Conservation (phyloP, 1,140 invertebrate genomes). For the Eupristina koningsbergeri region DNA sequence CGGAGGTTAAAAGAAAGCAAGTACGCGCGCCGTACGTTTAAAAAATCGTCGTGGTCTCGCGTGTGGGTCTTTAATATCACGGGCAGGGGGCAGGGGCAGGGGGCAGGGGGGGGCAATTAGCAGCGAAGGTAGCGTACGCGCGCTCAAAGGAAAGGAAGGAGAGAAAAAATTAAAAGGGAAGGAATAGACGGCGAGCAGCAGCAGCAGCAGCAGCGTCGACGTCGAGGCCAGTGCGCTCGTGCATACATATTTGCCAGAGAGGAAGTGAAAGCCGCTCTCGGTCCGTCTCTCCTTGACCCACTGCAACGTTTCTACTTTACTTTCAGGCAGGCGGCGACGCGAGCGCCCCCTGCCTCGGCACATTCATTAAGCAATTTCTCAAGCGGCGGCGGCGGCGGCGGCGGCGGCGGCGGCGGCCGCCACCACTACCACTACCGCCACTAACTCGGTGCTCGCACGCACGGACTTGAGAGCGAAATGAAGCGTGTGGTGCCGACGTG, state of each 20-base stretch:
- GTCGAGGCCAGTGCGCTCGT: slow-evolving; percentile 44
- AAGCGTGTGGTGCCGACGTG: background rate
- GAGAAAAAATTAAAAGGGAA: slow-evolving; percentile 42
- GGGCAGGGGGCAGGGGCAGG: too few relatives aligned
- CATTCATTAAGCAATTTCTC: slow-evolving; percentile 73
- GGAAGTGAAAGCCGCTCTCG: slow-evolving; percentile 70
- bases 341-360: slow-evolving; percentile 51
- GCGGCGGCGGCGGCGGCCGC: too few relatives aligned
- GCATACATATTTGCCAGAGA: slow-evolving; percentile 59
- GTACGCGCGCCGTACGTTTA: too few relatives aligned
- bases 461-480: background rate
- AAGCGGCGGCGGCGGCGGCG: too few relatives aligned
- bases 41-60: too few relatives aligned
- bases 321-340: slow-evolving; percentile 63
- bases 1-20: too few relatives aligned
- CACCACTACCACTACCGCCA: too few relatives aligned
- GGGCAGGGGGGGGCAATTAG: too few relatives aligned
- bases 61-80: too few relatives aligned
- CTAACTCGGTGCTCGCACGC: too few relatives aligned
- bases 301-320: slow-evolving; percentile 73
- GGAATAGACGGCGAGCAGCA: slow-evolving; percentile 38
- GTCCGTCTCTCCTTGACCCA: slow-evolving; percentile 72
- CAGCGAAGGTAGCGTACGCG: too few relatives aligned
- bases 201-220: slow-evolving; percentile 49
- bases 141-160: too few relatives aligned